Evolutionary conservation across 2,888 invertebrate species (phyloP).

Genomic region (Caradrina clavipalpis): DNA sequence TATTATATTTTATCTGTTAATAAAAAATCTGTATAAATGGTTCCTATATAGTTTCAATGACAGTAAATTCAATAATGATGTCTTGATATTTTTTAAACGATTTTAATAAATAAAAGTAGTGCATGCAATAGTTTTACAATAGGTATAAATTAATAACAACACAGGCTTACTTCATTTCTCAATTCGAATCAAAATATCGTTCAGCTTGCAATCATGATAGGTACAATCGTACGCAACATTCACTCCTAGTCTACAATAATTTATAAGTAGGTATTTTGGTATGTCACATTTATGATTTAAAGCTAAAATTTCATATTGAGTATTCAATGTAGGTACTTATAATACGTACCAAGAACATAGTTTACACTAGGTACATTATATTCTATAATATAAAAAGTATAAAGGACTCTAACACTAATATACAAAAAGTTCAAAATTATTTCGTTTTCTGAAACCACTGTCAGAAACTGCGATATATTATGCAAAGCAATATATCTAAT

Average conservation of each 20-base stretch:
- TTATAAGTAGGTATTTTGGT: conserved; percentile 64
- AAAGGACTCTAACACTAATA: conserved; percentile 67
- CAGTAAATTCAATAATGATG: neutral
- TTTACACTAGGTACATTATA: conserved; percentile 51
- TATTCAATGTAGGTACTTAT: conserved; percentile 61
- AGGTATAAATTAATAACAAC: neutral
- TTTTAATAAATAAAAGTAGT: neutral
- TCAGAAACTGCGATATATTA: conserved; percentile 49
- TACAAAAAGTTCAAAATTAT: conserved; percentile 68
- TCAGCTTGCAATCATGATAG: conserved; percentile 28
- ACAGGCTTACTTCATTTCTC: neutral
- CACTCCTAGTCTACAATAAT: conserved; percentile 56
- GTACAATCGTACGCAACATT: conserved; percentile 49
- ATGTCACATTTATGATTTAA: conserved; percentile 64
- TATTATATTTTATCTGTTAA: neutral
- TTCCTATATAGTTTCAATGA: neutral
- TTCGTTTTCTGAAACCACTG: conserved; percentile 66
- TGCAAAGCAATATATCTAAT: conserved; percentile 35
- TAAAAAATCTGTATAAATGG: neutral
- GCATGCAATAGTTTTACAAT: neutral
- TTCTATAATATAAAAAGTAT: conserved; percentile 63
- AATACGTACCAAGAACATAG: conserved; percentile 43
- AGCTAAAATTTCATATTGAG: conserved; percentile 66
- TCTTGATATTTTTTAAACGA: neutral
- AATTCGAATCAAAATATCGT: conserved; percentile 7